Conservation (phyloP, 53 echinoderm and acorn worm genomes). For the Crossaster papposus region DNA sequence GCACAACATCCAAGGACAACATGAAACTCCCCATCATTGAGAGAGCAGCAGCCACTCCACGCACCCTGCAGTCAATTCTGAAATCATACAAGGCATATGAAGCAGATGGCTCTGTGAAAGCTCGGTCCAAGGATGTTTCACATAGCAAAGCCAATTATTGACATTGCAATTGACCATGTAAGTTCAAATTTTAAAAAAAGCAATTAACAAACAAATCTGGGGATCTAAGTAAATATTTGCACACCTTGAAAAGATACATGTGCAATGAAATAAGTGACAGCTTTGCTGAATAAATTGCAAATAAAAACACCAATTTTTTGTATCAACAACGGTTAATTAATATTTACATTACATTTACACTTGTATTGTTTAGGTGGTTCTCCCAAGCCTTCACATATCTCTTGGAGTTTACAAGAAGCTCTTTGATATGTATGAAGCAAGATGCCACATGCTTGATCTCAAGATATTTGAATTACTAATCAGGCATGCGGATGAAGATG, state of each 20-base stretch:
- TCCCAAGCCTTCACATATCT: constrained; percentile 38
- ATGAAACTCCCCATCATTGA: neutral
- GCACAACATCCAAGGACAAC: neutral
- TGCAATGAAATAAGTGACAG: too few species aligned
- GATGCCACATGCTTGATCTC: constrained; percentile 14
- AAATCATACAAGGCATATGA: neutral
- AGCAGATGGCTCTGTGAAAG: neutral
- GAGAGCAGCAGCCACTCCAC: neutral
- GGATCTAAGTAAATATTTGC: neutral
- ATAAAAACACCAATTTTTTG: too few species aligned
- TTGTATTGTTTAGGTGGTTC: constrained; percentile 9
- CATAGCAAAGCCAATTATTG: constrained; percentile 34
- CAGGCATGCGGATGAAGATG: neutral
- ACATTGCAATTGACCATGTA: constrained; percentile 49
- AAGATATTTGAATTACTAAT: neutral
- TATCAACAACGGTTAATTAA: too few species aligned
- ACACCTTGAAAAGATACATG: neutral
- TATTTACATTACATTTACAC: neutral
- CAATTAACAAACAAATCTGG: neutral
- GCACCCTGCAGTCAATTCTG: constrained; percentile 8
- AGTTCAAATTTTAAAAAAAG: constrained; percentile 24
- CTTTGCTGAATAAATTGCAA: too few species aligned
- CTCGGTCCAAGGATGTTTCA: constrained; percentile 31
- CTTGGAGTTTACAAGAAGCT: constrained; percentile 40
- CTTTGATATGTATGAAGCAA: constrained; percentile 23